Base-by-base conservation (phyloP, 64 coral and sea anemone species). In the Anthopleura sola region DNA sequence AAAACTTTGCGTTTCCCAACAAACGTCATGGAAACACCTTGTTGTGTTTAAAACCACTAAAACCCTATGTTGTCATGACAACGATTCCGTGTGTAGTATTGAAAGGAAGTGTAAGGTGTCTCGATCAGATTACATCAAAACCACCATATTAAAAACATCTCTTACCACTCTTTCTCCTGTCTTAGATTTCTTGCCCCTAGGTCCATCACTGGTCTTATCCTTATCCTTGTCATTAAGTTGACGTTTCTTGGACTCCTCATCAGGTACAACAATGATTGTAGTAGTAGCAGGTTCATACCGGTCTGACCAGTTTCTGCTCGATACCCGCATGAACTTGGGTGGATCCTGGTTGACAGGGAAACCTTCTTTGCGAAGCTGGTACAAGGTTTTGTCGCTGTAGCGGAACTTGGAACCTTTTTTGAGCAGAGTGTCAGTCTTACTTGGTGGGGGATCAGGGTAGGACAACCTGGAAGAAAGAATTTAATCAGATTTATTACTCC, bases 371-470 rank as follows among this genome's bases (percentile, higher is more conserved):
- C 93, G 93, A 23, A 99, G 84, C 31, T 99, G 96, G 21, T 89
- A 99, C 29, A 99, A 75, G 8, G 96, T 99, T 53, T 90, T 89
- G 34, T 99, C 96, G 84, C 96, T 99, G 87, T 99, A 99, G 44
- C 96, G 92, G 90, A 94, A 94, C 75, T 94, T 94, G 21, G 96
- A 99, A 0, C 93, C 89, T n/a, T 94, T 90, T n/a, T 85, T 94
- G 19, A 94, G 85, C 6, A 98, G 78, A 36, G 93, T 89, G 62
- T 86, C 90, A 32, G 89, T 94, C 6, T 94, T 91, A 47, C 64
- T 84, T 68, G 94, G 94, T 75, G 96, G 96, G 14, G 92, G 87
- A 24, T 99, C 96, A 46, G 96, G 88, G 36, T 91, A 94, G 14
- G 88, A 90, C 34, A 98, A 84, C 85, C 96, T 98, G 60, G 0